Conservation (phyloP, 2,797 vertebrate genomes). For the Clarias platycephalus region DNA sequence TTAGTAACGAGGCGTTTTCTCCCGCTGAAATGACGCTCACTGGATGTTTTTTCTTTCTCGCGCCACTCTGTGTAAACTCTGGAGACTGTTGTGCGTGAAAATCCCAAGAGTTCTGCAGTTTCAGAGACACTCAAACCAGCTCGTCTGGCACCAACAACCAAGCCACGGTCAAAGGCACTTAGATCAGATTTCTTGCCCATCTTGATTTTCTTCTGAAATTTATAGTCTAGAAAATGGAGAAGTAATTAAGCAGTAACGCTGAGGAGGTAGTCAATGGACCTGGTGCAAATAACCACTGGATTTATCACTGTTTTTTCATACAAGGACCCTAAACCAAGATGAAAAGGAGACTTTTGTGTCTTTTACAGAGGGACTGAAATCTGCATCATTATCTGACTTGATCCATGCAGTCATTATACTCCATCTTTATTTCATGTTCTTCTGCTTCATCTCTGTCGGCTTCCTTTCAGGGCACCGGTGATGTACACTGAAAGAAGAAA, state of each 20-base stretch:
- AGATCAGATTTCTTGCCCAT: conserved; percentile 30
- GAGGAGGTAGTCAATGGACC: neutral
- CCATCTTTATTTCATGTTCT: neutral
- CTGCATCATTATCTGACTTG: neutral
- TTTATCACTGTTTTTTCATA: neutral
- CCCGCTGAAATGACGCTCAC: conserved; percentile 24
- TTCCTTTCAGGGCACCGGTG: neutral
- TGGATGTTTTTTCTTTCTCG: conserved; percentile 33
- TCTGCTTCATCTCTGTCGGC: neutral
- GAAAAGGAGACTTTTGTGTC: neutral
- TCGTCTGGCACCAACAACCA: conserved; percentile 17
- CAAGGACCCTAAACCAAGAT: neutral
- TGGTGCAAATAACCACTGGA: neutral
- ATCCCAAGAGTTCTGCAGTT: conserved; percentile 1
- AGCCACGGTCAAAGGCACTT: conserved; percentile 16
- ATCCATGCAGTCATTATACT: too few species aligned
- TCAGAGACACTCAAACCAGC: conserved; percentile 19
- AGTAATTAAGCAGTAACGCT: neutral
- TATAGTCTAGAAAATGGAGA: neutral
- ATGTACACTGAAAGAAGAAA: neutral
- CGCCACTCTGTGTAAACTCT: conserved; percentile 33
- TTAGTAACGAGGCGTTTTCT: conserved; percentile 12
- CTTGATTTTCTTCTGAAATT: neutral
- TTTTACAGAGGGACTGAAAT: neutral
- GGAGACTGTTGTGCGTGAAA: conserved; percentile 26